phyloP scores from a whole-genome alignment of 1,140 invertebrate genomes.

The Drosophila littoralis region DNA sequence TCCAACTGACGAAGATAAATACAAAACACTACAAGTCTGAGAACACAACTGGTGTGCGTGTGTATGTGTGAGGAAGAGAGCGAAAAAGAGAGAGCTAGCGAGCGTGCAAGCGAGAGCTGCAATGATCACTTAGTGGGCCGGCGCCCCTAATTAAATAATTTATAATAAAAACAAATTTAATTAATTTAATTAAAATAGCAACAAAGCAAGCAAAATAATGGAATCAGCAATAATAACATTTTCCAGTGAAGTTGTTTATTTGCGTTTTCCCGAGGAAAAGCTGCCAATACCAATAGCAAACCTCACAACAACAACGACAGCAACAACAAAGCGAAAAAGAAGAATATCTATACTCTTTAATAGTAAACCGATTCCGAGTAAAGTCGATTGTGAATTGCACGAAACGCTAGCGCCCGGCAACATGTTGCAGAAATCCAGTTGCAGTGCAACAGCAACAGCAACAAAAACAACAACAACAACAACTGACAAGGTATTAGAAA shows the following conservation, averaged over 20 bases:
- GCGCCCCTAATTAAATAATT: slow-evolving; percentile 16
- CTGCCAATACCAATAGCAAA: too few relatives aligned
- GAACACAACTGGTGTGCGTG: neutral
- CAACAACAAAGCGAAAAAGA: neutral
- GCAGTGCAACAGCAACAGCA: slow-evolving; percentile 18
- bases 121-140: slow-evolving; percentile 67
- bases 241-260: too few relatives aligned
- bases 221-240: neutral
- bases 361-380: too few relatives aligned
- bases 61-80: neutral
- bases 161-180: slow-evolving; percentile 10
- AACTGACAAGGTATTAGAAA: slow-evolving; percentile 24
- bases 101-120: slow-evolving; percentile 15
- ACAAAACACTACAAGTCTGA: slow-evolving; percentile 24
- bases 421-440: neutral
- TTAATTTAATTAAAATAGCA: slow-evolving; percentile 13
- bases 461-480: slow-evolving; percentile 20
- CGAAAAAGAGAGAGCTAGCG: neutral
- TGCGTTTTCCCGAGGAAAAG: too few relatives aligned
- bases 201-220: slow-evolving; percentile 29
- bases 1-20: slow-evolving; percentile 51
- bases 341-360: too few relatives aligned
- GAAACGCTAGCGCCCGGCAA: neutral
- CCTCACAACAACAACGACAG: too few relatives aligned
- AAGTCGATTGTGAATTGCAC: too few relatives aligned